Conservation (phyloP, 1,140 invertebrate species). For the Nylanderia fulva region DNA sequence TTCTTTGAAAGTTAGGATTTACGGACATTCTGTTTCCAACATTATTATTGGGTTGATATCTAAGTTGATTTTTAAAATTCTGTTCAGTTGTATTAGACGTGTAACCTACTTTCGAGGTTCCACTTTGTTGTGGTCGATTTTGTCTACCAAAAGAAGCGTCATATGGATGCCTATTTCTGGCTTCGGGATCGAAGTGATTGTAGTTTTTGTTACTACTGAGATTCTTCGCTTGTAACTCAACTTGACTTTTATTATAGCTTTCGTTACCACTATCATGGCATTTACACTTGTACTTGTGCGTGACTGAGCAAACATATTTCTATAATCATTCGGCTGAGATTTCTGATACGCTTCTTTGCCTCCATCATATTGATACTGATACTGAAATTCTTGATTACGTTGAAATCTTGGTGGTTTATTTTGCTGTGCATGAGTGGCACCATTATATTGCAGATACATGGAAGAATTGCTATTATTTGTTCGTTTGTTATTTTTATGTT, state of each 20-base stretch:
- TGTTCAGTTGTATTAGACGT: slow-evolving; percentile 74
- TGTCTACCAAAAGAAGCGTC: slow-evolving; percentile 75
- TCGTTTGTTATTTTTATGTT: slow-evolving; percentile 75
- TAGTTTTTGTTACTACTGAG: slow-evolving; percentile 66
- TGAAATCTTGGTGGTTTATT: slow-evolving; percentile 84
- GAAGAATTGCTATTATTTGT: slow-evolving; percentile 66
- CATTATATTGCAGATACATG: slow-evolving; percentile 71
- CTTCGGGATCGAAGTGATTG: slow-evolving; percentile 68
- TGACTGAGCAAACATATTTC: slow-evolving; percentile 69
- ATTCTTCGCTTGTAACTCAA: slow-evolving; percentile 68
- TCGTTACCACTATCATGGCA: slow-evolving; percentile 57
- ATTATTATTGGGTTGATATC: slow-evolving; percentile 72
- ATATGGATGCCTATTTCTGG: slow-evolving; percentile 69
- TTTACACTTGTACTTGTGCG: slow-evolving; percentile 69
- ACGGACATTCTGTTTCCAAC: slow-evolving; percentile 52
- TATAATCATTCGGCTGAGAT: slow-evolving; percentile 65
- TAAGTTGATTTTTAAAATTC: slow-evolving; percentile 78
- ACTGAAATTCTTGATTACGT: slow-evolving; percentile 77
- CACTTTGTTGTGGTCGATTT: slow-evolving; percentile 74
- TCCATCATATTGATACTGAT: slow-evolving; percentile 73
- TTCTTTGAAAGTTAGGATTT: slow-evolving; percentile 73
- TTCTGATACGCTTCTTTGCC: slow-evolving; percentile 65
- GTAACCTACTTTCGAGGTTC: slow-evolving; percentile 66
- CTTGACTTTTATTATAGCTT: slow-evolving; percentile 66
- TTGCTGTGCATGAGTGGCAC: slow-evolving; percentile 73